phyloP scores from a whole-genome alignment of 2,888 invertebrate genomes.

The Limnephilus auricula region DNA sequence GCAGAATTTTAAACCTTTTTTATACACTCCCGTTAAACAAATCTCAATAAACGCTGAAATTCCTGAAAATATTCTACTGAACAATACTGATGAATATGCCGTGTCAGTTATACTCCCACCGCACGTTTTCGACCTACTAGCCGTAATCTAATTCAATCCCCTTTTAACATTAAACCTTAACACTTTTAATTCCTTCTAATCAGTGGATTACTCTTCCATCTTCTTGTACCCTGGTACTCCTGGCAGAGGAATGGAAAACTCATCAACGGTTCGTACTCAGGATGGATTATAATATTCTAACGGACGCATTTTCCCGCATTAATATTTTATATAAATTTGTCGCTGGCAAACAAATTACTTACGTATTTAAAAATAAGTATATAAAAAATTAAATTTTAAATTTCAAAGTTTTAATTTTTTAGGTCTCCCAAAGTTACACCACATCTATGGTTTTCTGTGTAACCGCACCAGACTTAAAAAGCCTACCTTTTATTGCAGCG shows the following conservation, averaged over 20 bases:
- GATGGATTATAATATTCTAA: neutral
- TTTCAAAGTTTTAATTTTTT: too few relatives aligned
- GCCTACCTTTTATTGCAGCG: too few relatives aligned
- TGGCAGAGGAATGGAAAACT: neutral
- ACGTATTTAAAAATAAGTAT: too few relatives aligned
- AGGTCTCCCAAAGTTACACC: too few relatives aligned
- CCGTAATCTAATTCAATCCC: neutral
- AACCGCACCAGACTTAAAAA: too few relatives aligned
- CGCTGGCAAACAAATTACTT: too few relatives aligned
- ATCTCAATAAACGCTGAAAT: neutral
- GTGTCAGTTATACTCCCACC: neutral
- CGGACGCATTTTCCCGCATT: neutral
- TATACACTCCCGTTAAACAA: neutral
- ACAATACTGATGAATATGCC: neutral
- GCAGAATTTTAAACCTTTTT: neutral
- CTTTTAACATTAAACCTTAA: neutral
- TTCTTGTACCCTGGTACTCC: neutral
- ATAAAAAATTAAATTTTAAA: too few relatives aligned
- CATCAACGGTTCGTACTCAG: neutral
- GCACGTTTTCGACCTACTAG: neutral
- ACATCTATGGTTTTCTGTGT: too few relatives aligned
- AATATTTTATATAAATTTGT: neutral
- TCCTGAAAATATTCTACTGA: neutral
- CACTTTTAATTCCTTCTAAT: neutral
- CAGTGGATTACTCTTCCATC: neutral